Percentiles rank a stretch among this genome's conserved stretches.
These are phyloP conservation scores for Drosophila mayaguana DNA, from an alignment of 2,888 invertebrate species.

Conservation along the genomic window DNA sequence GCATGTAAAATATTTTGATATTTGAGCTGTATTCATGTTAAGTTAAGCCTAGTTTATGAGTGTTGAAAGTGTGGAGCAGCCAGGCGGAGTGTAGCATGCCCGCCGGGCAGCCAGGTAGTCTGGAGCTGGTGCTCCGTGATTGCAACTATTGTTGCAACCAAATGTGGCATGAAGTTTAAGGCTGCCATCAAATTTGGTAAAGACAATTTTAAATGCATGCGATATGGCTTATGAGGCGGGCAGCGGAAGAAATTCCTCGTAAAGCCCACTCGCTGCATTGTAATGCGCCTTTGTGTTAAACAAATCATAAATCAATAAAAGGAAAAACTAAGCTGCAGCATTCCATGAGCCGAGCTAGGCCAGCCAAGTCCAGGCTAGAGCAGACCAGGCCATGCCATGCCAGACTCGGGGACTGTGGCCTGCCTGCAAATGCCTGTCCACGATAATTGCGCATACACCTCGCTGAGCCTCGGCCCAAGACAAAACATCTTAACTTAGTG, in stretches of 20 bases:
- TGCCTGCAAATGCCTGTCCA: conserved; percentile 65
- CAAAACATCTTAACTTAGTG: conserved; percentile 81
- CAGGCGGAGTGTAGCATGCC: too few relatives aligned
- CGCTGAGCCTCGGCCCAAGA: conserved; percentile 56
- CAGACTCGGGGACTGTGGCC: conserved; percentile 43
- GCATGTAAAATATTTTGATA: conserved; percentile 83
- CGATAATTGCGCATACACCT: conserved; percentile 81
- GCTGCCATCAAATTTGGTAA: conserved; percentile 81
- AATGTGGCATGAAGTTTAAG: conserved; percentile 81
- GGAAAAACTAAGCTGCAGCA: conserved; percentile 79
- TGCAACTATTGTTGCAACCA: conserved; percentile 80
- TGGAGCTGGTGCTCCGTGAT: conserved; percentile 63
- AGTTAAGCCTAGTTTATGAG: conserved; percentile 86
- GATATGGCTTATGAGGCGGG: conserved; percentile 67
- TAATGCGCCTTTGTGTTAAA: conserved; percentile 80
- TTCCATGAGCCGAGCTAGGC: conserved; percentile 52
- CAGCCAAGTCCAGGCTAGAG: conserved; percentile 17
- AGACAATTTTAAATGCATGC: conserved; percentile 78
- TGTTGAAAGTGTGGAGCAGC: conserved; percentile 77
- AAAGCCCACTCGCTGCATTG: conserved; percentile 76
- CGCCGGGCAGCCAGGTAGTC: conserved; percentile 22
- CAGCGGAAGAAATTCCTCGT: conserved; percentile 64
- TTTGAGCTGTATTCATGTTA: conserved; percentile 85
- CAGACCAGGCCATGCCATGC: conserved; percentile 11
- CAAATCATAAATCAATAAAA: conserved; percentile 80